Percentiles rank a stretch among this genome's conserved stretches.
phyloP scores from a whole-genome alignment of 2,797 vertebrate species.

The Peromyscus eremicus region DNA sequence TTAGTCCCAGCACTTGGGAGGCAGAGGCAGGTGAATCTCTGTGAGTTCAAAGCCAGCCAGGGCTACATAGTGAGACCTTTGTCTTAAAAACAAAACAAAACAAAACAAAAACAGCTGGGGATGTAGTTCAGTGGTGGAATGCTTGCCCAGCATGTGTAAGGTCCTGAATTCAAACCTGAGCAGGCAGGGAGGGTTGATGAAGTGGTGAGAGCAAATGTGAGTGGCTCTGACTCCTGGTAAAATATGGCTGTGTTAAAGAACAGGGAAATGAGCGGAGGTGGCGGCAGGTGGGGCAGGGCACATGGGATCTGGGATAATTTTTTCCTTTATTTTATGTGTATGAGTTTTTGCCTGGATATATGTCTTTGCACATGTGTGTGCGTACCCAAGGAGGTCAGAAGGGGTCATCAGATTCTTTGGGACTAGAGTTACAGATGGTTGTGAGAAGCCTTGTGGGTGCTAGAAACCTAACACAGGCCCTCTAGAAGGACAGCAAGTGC shows the following conservation, averaged over 20 bases:
- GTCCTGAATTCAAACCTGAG: neutral
- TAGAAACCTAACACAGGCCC: neutral
- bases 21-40: neutral
- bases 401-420: neutral
- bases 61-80: neutral
- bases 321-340: too few species aligned
- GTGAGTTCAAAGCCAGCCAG: neutral
- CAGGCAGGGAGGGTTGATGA: neutral
- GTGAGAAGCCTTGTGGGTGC: neutral
- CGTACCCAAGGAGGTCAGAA: neutral
- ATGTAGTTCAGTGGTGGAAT: neutral
- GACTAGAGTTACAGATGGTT: neutral
- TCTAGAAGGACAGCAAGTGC: neutral
- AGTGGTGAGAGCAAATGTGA: neutral
- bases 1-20: neutral
- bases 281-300: neutral
- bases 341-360: too few species aligned
- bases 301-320: neutral
- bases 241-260: neutral
- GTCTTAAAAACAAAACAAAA: neutral
- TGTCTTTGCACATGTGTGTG: neutral
- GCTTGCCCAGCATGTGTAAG: neutral
- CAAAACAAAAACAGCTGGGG: too few species aligned
- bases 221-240: neutral
- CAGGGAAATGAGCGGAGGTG: neutral